A percentile compares a stretch with the other conserved stretches of the same genome.
These are phyloP conservation scores for Drosophila ambigua DNA, from an alignment of 1,140 invertebrate genomes.

Conservation along the genomic window DNA sequence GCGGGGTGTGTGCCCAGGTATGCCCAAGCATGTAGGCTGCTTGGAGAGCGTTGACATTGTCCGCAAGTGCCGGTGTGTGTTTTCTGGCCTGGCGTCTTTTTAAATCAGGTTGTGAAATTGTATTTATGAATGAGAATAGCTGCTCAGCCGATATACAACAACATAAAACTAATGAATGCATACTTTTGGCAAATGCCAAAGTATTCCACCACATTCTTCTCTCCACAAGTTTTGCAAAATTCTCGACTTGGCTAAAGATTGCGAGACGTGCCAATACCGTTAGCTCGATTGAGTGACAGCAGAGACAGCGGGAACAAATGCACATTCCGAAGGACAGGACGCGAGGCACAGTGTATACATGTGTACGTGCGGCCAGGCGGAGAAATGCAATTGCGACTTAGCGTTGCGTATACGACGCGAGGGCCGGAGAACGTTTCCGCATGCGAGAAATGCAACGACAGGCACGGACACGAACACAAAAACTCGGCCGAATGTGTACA, in stretches of 20 bases:
- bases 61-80: conserved; percentile 61
- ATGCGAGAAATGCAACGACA: conserved; percentile 41
- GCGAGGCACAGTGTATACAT: not conserved
- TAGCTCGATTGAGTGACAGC: conserved; percentile 5
- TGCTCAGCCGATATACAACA: conserved; percentile 8
- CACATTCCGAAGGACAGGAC: conserved; percentile 20
- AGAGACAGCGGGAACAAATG: conserved; percentile 11
- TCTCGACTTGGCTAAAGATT: conserved; percentile 11
- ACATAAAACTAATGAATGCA: conserved; percentile 53
- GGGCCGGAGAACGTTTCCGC: conserved; percentile 29
- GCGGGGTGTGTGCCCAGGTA: conserved; percentile 46
- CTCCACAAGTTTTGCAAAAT: conserved; percentile 20
- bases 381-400: conserved; percentile 58
- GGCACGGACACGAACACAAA: conserved; percentile 23
- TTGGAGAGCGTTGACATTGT: conserved; percentile 69
- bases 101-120: conserved; percentile 76
- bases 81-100: conserved; percentile 20
- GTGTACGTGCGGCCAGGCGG: conserved; percentile 24
- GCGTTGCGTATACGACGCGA: conserved; percentile 65
- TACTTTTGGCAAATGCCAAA: conserved; percentile 32
- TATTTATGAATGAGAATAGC: conserved; percentile 68
- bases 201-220: conserved; percentile 13
- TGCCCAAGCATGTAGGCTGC: conserved; percentile 28
- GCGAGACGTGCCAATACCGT: conserved; percentile 25
- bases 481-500: conserved; percentile 75